Conservation (phyloP, 2,888 invertebrate species). For the Hartigia nigra region DNA sequence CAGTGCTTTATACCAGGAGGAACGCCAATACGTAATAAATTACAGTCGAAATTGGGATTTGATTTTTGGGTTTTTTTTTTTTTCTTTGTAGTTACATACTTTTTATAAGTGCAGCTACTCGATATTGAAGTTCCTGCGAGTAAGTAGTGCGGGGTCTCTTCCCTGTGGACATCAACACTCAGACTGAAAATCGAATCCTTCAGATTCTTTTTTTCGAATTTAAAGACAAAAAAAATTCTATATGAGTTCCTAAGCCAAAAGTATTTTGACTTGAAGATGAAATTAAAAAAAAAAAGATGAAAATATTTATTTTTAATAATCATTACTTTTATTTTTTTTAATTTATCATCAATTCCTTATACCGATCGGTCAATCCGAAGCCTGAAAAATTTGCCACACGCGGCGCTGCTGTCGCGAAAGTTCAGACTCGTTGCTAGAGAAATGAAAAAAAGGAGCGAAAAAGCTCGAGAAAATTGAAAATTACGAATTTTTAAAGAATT, state of each 20-base stretch:
- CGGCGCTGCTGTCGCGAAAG: background rate
- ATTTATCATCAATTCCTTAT: background rate
- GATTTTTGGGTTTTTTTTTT: constrained; percentile 23
- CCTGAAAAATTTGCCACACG: background rate
- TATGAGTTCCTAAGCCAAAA: no score
- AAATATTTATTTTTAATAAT: background rate
- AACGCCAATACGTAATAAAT: constrained; percentile 11
- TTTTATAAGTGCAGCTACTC: constrained; percentile 66
- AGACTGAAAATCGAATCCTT: constrained; percentile 33
- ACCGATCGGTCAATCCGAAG: background rate
- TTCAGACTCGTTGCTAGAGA: no score
- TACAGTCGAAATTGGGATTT: constrained; percentile 21
- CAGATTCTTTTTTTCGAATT: background rate
- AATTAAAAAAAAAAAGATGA: no score
- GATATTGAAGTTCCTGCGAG: constrained; percentile 67
- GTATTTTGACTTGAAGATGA: no score
- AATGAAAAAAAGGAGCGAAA: background rate
- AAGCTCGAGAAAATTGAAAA: background rate
- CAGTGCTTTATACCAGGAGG: background rate
- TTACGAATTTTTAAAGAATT: no score
- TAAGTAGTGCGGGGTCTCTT: constrained; percentile 65
- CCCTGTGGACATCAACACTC: constrained; percentile 59
- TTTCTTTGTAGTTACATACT: constrained; percentile 62
- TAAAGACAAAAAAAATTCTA: background rate
- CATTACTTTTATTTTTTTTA: background rate